Percentiles rank a stretch among this genome's conserved stretches.
Conservation (phyloP, 2,797 vertebrate genomes). For the Semaprochilodus insignis region DNA sequence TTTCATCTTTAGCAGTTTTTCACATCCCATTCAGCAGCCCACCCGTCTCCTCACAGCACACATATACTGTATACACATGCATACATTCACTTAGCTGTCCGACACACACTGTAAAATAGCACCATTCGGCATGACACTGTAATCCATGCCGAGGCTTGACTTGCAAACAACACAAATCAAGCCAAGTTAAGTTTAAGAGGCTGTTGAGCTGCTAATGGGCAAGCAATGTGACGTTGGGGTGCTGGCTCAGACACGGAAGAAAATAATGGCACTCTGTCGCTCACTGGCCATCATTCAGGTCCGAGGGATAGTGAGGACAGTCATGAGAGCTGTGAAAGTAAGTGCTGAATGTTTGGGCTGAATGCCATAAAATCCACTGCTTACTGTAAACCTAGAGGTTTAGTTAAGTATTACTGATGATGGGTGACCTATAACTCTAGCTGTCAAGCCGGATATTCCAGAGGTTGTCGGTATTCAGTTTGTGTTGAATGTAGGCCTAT, state of each 20-base stretch:
- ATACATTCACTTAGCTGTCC: slow-evolving; percentile 24
- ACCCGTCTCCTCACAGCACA: slow-evolving; percentile 10
- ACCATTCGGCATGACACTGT: slow-evolving; percentile 25
- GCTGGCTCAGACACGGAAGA: slow-evolving; percentile 37
- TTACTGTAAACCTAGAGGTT: slow-evolving; percentile 1
- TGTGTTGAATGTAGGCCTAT: not conserved
- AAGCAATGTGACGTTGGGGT: slow-evolving; percentile 56
- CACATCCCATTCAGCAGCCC: not conserved
- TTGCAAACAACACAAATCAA: slow-evolving; percentile 62
- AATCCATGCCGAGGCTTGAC: slow-evolving; percentile 59
- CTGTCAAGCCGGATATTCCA: slow-evolving; percentile 1
- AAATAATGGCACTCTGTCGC: slow-evolving; percentile 49
- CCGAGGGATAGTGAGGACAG: slow-evolving; percentile 39
- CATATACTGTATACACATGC: not conserved
- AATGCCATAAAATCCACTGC: slow-evolving; percentile 26
- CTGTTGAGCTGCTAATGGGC: slow-evolving; percentile 62
- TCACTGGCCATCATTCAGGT: slow-evolving; percentile 13
- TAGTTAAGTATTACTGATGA: not conserved
- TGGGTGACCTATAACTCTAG: not conserved
- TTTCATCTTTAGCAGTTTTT: slow-evolving; percentile 1
- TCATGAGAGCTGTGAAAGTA: slow-evolving; percentile 17
- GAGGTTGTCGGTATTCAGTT: not conserved
- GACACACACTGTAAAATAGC: slow-evolving; percentile 36
- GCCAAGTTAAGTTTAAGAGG: slow-evolving; percentile 63
- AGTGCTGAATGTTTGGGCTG: slow-evolving; percentile 25